Evolutionary conservation across 2,113 vertebrate species (phyloP), one percentile per base, ranked within the genome.

Genomic region (Oncorhynchus tshawytscha): DNA sequence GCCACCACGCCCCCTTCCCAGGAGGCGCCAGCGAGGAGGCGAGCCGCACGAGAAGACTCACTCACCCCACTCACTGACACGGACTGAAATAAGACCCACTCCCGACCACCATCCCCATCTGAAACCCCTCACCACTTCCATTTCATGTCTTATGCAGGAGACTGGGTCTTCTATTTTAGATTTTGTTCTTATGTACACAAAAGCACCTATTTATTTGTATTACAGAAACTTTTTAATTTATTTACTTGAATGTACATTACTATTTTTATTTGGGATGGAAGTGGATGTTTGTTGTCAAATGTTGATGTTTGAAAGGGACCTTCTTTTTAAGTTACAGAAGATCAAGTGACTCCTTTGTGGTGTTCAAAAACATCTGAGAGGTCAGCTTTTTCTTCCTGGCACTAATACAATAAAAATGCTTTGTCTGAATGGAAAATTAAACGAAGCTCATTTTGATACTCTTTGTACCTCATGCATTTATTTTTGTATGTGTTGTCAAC

Each of bases 191-290:
- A 5, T 4, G 51, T 54, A 54, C 51, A 18, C 51, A 16, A 18
- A 54, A 45, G 39, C 51, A 49, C 66, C 22, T 81, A 81, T 88
- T 89, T 89, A 88, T 89, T 85, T 82, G 48, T 78, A 67, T 74
- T n/a, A 25, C 64, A 82, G 31, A 25, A 77, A 0, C 4, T 76
- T 45, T 78, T 45, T 78, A 77, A 84, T 85, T 83, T 86, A 84
- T 89, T 76, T 31, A 72, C 39, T 4, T 67, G 67, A 49, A 72
- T 76, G 72, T 87, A 79, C 49, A 81, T 84, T 84, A 25, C 65
- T 64, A 64, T 72, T 57, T 71, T 15, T 34, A 77, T 86, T 82
- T 88, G 77, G 85, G 79, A 60, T 49, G 45, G 9, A 18, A 69
- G 69, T 49, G 25, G 68, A 75, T 69, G 2, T 29, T 18, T 84